Conservation (phyloP, 1,140 invertebrate genomes). For the Drosophila rhopaloa region DNA sequence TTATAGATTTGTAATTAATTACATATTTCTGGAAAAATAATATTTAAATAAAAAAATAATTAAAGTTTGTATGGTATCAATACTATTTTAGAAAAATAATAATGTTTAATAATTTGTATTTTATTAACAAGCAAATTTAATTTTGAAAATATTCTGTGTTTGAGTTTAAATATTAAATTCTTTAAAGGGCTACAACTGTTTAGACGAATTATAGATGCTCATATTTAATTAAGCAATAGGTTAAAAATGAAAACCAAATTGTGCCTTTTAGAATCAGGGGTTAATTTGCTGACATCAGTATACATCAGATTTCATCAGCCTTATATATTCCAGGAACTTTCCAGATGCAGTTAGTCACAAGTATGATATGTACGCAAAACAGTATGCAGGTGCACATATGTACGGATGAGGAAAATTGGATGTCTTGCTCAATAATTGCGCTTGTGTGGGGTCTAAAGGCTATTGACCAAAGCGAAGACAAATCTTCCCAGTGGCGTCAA, state of each 20-base stretch:
- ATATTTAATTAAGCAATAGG: too few relatives aligned
- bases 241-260: too few relatives aligned
- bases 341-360: slow-evolving; percentile 38
- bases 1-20: neutral
- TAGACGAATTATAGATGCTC: too few relatives aligned
- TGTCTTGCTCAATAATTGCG: neutral
- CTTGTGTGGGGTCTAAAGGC: slow-evolving; percentile 11
- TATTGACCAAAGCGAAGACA: slow-evolving; percentile 54
- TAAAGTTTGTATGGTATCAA: too few relatives aligned
- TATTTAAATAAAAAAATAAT: neutral
- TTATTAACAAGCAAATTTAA: too few relatives aligned
- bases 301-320: slow-evolving; percentile 32
- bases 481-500: slow-evolving; percentile 37
- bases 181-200: too few relatives aligned
- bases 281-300: slow-evolving; percentile 7
- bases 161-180: too few relatives aligned
- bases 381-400: neutral
- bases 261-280: neutral
- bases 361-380: neutral
- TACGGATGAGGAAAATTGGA: slow-evolving; percentile 8
- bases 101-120: too few relatives aligned
- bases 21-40: neutral
- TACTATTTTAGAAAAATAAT: too few relatives aligned
- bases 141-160: too few relatives aligned
- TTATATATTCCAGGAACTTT: slow-evolving; percentile 14